These are phyloP conservation scores for Notamacropus eugenii DNA, from an alignment of 2,797 vertebrate genomes.

Conservation along the genomic window DNA sequence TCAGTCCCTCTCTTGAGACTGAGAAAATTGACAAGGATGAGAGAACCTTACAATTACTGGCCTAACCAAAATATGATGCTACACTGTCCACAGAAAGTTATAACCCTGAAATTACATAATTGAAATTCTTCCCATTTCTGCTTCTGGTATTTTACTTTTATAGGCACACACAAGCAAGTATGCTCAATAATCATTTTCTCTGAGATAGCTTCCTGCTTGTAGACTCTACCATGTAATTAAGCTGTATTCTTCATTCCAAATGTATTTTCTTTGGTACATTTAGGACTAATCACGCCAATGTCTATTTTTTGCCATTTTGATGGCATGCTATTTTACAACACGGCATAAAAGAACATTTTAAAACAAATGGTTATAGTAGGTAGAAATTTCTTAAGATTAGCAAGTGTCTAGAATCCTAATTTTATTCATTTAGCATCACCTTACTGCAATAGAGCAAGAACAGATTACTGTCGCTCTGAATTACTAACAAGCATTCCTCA, in stretches of 20 bases:
- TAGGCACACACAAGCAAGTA: background rate
- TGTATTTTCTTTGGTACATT: conserved; percentile 28
- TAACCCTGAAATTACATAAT: conserved; percentile 48
- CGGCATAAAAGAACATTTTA: conserved; percentile 1
- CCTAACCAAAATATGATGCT: background rate
- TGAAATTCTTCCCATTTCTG: conserved; percentile 61
- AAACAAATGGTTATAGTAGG: conserved; percentile 32
- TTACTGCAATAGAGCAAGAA: background rate
- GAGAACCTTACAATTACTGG: conserved; percentile 2
- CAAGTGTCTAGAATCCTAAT: background rate
- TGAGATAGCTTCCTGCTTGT: conserved; percentile 38
- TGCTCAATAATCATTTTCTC: conserved; percentile 39
- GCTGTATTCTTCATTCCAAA: conserved; percentile 33
- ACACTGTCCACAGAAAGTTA: background rate
- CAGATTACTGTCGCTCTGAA: background rate
- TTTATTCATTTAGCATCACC: background rate
- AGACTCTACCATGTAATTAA: conserved; percentile 51
- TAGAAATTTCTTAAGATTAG: background rate
- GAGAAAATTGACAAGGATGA: background rate
- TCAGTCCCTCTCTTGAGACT: conserved; percentile 57
- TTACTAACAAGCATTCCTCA: background rate
- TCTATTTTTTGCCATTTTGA: conserved; percentile 52
- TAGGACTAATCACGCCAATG: conserved; percentile 64
- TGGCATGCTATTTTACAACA: conserved; percentile 27
- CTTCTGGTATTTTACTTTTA: conserved; percentile 54